Base-by-base conservation (phyloP, 2,888 invertebrate genomes). In the Drosophila incognita region DNA sequence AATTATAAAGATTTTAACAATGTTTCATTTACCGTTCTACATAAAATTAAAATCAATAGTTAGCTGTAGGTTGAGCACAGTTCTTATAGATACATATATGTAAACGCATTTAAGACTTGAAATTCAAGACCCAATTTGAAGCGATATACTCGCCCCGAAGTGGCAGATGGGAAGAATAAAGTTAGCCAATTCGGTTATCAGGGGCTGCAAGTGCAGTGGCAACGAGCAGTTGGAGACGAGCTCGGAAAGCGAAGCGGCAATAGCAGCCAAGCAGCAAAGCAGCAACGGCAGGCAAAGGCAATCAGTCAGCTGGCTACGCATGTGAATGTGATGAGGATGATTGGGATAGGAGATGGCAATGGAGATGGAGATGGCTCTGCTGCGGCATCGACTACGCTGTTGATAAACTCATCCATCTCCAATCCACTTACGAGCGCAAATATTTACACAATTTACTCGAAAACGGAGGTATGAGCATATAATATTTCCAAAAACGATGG, bases 381-480 rank as follows among this genome's bases (percentile, higher is more conserved):
- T 80, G 79, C 74, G 62, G 66, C 74, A 74, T 73, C 79, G 74
- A 76, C 83, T 76, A 78, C 78, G 76, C 82, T 83, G 85, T 87
- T 91, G 91, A 92, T 92, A 91, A 92, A 91, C 91, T 91, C 91
- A 91, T 92, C 91, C 91, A 92, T 92, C 91, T 91, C 86, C 91
- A 92, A 92, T 92, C 91, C 92, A 92, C 91, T 92, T 92, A 92
- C 91, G 87, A 91, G 88, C 74, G 82, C 92, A 92, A 92, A 92
- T 92, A 92, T 92, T 92, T 91, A 90, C 91, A 89, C 89, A 89
- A 89, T 90, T 89, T 87, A 89, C 82, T 83, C 89, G 84, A 89
- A 85, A 90, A 85, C 88, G 84, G 85, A 89, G 87, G 90, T 89
- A 89, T 87, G 86, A 89, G 90, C 89, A 89, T 89, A 91, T 90